Conservation (phyloP, 2,797 vertebrate species). For the Tarsius wallacei region DNA sequence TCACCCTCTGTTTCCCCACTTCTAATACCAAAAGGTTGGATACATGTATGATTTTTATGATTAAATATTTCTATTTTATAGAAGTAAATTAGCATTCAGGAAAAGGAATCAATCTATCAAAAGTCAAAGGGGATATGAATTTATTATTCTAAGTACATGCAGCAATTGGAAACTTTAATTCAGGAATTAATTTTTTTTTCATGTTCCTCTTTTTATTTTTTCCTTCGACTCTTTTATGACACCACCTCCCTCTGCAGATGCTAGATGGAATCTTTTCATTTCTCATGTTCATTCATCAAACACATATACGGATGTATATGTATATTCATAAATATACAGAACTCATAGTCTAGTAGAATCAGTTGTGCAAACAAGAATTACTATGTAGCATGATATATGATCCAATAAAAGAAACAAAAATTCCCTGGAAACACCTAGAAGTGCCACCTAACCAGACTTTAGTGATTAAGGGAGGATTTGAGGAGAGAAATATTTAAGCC, state of each 20-base stretch:
- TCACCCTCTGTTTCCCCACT: neutral
- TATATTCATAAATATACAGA: neutral
- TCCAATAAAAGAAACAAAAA: neutral
- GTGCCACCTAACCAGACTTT: neutral
- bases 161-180: conserved; percentile 23
- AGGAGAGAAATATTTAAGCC: neutral
- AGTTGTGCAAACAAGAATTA: neutral
- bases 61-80: conserved; percentile 15
- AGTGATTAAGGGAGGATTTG: neutral
- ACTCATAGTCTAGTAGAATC: neutral
- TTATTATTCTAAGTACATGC: conserved; percentile 11
- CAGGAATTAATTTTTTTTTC: conserved; percentile 10
- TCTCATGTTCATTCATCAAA: neutral
- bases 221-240: neutral
- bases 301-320: neutral
- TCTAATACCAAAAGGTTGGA: neutral
- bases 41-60: neutral
- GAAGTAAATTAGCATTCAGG: neutral
- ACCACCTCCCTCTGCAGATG: neutral
- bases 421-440: neutral
- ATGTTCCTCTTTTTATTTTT: neutral
- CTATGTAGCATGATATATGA: neutral
- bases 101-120: conserved; percentile 6
- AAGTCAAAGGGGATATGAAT: conserved; percentile 21
- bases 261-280: neutral